Evolutionary conservation across 2,888 invertebrate genomes (phyloP), one percentile per base, ranked within the genome.

Genomic region (Thysanoteuthis rhombus): DNA sequence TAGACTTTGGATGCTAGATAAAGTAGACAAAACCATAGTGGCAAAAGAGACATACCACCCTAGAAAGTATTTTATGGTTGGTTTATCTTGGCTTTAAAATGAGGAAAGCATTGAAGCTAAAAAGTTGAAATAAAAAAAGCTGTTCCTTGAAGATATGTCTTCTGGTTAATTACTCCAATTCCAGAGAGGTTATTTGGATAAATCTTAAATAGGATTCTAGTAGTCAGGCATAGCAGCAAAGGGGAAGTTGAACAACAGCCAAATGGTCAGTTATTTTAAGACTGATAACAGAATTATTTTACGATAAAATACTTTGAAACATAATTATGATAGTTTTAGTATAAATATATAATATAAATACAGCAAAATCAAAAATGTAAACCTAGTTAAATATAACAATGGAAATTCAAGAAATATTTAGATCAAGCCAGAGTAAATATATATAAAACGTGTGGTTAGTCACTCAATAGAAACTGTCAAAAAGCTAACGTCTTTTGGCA

Each of bases 41-140:
- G 36, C 75, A 75, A 75, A 75, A 75, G 75, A 75, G 75, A n/a
- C 75, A n/a, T 36, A 75, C 75, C n/a, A 75, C 36, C n/a, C 75
- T 75, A n/a, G n/a, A 75, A 75, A n/a, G 75, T 75, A 75, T 75
- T 75, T 75, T n/a, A n/a, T 75, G 75, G 75, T 75, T n/a, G 75
- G 75, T 36, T 75, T 75, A 10, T 75, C 4, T 36, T 75, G 75
- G 75, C 8, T 75, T 75, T 75, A 75, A 75, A 75, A 75, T 12
- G n/a, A 75, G 16, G 75, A n/a, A 75, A 75, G n/a, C 75, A 75
- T 75, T 75, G n/a, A 75, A 75, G 75, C 75, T 75, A 75, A 75
- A 75, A 75, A 6, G n/a, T 75, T 75, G 75, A 36, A 75, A 75
- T n/a, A 75, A 75, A 75, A 75, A 75, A 75, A 75, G 75, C n/a